Conservation (phyloP, 2,888 invertebrate species). For the Hypomecis atomaria region DNA sequence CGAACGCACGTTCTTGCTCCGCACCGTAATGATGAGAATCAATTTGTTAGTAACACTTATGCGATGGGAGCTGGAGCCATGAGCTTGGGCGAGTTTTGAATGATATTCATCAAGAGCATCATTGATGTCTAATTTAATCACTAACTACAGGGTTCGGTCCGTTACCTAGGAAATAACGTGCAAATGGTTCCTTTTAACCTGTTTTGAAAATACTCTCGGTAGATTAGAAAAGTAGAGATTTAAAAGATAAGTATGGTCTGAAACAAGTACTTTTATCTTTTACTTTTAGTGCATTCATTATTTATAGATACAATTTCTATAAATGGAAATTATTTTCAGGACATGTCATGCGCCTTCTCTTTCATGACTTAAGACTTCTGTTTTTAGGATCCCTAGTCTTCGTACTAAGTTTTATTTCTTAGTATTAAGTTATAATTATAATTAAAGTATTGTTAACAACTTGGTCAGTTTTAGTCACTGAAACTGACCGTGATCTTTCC, state of each 20-base stretch:
- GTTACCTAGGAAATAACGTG: not conserved
- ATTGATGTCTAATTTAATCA: not conserved
- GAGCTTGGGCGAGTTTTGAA: conserved; percentile 11
- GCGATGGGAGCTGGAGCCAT: conserved; percentile 10
- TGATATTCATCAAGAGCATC: conserved; percentile 15
- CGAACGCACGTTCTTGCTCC: conserved; percentile 23
- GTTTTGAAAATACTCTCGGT: not conserved
- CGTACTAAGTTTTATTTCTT: too few species aligned
- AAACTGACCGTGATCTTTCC: conserved; percentile 49
- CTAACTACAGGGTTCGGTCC: not conserved
- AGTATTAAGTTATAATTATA: too few species aligned
- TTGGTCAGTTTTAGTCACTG: conserved; percentile 6
- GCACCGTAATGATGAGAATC: conserved; percentile 29
- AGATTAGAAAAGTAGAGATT: not conserved
- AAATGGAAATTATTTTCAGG: too few species aligned
- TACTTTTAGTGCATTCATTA: too few species aligned
- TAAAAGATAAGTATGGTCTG: too few species aligned
- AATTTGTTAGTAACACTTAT: conserved; percentile 30
- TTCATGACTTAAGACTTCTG: too few species aligned
- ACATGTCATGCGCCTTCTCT: too few species aligned
- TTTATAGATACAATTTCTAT: too few species aligned
- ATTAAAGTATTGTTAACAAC: not conserved
- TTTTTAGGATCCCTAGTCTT: too few species aligned
- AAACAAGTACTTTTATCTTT: too few species aligned
- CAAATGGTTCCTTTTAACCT: not conserved